A percentile compares a stretch with the other conserved stretches of the same genome.
Evolutionary conservation across 1,140 invertebrate genomes (phyloP).

Genomic region (Drosophila sucinea): DNA sequence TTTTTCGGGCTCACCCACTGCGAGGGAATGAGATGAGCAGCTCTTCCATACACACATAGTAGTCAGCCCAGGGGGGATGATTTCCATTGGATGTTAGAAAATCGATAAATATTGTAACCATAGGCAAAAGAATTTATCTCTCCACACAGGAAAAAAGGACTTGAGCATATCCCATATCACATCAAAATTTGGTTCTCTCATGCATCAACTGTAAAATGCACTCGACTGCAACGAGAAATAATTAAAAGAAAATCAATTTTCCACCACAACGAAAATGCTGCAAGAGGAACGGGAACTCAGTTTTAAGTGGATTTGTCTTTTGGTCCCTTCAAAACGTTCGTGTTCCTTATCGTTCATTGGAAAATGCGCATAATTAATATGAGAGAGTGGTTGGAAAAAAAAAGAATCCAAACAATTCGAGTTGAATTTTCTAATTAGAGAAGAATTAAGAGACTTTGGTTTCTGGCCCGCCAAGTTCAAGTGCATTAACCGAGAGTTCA

Average conservation of each 20-base stretch:
- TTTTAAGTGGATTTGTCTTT: conserved; percentile 42
- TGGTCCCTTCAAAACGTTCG: conserved; percentile 34
- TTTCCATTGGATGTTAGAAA: conserved; percentile 22
- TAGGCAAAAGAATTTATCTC: conserved; percentile 34
- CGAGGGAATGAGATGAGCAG: conserved; percentile 1
- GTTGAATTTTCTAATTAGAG: conserved; percentile 36
- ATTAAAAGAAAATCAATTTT: conserved; percentile 63
- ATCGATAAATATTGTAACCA: conserved; percentile 52
- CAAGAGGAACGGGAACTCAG: not conserved
- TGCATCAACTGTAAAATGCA: conserved; percentile 56
- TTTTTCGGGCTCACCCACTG: not conserved
- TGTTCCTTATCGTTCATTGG: conserved; percentile 49
- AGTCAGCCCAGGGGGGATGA: conserved; percentile 9
- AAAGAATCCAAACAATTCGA: conserved; percentile 42
- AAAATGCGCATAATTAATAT: conserved; percentile 57
- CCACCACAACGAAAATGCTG: conserved; percentile 16
- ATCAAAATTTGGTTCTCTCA: conserved; percentile 20
- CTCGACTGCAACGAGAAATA: conserved; percentile 56
- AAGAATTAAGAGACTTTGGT: conserved; percentile 2
- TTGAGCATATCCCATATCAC: conserved; percentile 30
- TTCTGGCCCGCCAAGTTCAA: conserved; percentile 44
- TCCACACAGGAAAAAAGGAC: conserved; percentile 11
- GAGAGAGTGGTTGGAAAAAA: conserved; percentile 39
- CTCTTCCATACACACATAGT: not conserved
- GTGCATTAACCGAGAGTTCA: conserved; percentile 47